phyloP scores from a whole-genome alignment of 2,888 invertebrate genomes.

The Drosophila mimica region DNA sequence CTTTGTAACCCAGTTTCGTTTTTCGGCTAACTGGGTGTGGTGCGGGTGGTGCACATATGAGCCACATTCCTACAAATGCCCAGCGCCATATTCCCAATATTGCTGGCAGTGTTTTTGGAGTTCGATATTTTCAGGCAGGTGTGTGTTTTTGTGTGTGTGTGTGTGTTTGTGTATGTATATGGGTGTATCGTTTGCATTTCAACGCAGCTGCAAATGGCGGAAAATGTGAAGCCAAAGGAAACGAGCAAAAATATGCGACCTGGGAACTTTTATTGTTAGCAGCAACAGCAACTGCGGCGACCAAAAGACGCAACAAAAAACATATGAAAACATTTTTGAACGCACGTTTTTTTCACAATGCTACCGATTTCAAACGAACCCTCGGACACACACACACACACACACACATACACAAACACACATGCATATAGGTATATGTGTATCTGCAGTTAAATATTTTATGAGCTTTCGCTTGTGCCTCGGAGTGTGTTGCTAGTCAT shows the following conservation, averaged over 20 bases:
- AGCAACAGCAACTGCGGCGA: conserved; percentile 13
- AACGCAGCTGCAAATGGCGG: conserved; percentile 66
- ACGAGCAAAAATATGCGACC: conserved; percentile 27
- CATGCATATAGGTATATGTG: not conserved
- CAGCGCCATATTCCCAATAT: conserved; percentile 14
- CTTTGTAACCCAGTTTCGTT: conserved; percentile 74
- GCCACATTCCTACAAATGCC: not conserved
- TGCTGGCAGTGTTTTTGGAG: conserved; percentile 18
- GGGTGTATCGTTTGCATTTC: conserved; percentile 56
- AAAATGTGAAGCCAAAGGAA: conserved; percentile 63
- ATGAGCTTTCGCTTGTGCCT: conserved; percentile 50
- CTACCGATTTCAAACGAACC: conserved; percentile 56
- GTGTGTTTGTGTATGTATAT: conserved; percentile 7
- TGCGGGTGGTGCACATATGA: conserved; percentile 7
- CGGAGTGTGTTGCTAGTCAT: conserved; percentile 47
- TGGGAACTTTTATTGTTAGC: conserved; percentile 58
- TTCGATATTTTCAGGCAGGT: conserved; percentile 47
- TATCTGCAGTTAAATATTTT: conserved; percentile 60
- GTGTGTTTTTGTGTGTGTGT: conserved; percentile 19
- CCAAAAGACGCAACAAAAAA: conserved; percentile 22
- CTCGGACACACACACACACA: conserved; percentile 5
- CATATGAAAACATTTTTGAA: conserved; percentile 44
- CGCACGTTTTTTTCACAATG: conserved; percentile 51
- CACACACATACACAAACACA: not conserved
- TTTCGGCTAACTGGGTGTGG: conserved; percentile 9